Conservation (phyloP, 2,797 vertebrate genomes). For the Oceanodroma leucorhoa region DNA sequence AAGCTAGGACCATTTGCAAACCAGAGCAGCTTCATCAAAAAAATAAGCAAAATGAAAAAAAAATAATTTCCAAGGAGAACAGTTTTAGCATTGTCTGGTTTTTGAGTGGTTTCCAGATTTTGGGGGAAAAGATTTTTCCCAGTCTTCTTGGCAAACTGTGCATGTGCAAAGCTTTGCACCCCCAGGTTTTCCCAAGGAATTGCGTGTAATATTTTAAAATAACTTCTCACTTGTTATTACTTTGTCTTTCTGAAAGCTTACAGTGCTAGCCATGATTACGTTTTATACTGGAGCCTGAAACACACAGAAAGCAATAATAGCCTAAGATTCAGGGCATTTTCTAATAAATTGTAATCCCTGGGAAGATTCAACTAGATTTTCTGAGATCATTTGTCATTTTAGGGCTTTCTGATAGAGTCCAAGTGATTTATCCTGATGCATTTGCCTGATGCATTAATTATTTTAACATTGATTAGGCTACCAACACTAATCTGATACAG, state of each 20-base stretch:
- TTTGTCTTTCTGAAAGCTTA: not conserved
- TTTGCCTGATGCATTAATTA: not conserved
- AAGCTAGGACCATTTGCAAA: not conserved
- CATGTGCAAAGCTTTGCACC: not conserved
- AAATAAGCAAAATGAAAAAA: not conserved
- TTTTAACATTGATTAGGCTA: not conserved
- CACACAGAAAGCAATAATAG: not conserved
- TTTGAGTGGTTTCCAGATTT: not conserved
- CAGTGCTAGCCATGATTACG: not conserved
- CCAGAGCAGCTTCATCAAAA: not conserved
- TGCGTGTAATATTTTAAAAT: not conserved
- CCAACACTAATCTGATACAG: not conserved
- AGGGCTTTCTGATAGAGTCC: not conserved
- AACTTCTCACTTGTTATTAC: not conserved
- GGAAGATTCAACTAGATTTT: not conserved
- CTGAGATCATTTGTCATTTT: not conserved
- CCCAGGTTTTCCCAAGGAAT: not conserved
- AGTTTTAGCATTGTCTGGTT: accelerated
- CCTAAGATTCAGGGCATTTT: not conserved
- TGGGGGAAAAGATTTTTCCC: not conserved
- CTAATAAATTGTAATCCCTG: not conserved
- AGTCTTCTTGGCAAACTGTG: not conserved
- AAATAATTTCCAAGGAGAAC: not conserved
- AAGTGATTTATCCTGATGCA: not conserved
- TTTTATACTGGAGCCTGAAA: not conserved